phyloP scores from a whole-genome alignment of 2,888 invertebrate species.

The Penaeus monodon region DNA sequence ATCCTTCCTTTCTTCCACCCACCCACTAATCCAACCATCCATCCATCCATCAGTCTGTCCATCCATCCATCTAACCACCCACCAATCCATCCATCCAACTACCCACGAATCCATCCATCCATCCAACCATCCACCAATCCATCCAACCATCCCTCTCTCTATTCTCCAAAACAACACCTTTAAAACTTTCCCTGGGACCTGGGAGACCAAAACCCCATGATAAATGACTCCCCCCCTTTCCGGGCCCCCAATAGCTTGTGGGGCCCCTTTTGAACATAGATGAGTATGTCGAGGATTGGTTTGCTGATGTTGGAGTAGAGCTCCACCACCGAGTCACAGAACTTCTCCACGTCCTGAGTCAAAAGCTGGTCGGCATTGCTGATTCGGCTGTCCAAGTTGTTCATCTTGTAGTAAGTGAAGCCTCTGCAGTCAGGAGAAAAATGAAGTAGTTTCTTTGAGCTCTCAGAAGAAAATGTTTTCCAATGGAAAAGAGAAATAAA shows the following conservation, averaged over 20 bases:
- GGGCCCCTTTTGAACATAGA: conserved; percentile 93
- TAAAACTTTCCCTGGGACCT: too few species aligned
- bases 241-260: conserved; percentile 85
- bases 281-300: conserved; percentile 92
- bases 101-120: too few species aligned
- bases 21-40: too few species aligned
- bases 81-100: too few species aligned
- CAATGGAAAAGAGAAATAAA: not conserved
- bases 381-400: conserved; percentile 93
- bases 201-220: too few species aligned
- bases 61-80: too few species aligned
- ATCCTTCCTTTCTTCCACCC: too few species aligned
- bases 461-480: not conserved
- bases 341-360: conserved; percentile 96
- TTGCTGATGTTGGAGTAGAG: conserved; percentile 97
- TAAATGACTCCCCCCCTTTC: conserved; percentile 68
- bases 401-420: conserved; percentile 96
- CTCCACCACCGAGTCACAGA: conserved; percentile 95
- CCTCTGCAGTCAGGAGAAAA: conserved; percentile 75
- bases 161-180: too few species aligned
- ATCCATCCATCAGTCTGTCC: too few species aligned
- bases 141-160: too few species aligned
- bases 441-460: not conserved
- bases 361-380: conserved; percentile 95
- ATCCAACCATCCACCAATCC: too few species aligned